Base-by-base conservation (phyloP, 2,113 vertebrate species). In the Zeus faber region DNA sequence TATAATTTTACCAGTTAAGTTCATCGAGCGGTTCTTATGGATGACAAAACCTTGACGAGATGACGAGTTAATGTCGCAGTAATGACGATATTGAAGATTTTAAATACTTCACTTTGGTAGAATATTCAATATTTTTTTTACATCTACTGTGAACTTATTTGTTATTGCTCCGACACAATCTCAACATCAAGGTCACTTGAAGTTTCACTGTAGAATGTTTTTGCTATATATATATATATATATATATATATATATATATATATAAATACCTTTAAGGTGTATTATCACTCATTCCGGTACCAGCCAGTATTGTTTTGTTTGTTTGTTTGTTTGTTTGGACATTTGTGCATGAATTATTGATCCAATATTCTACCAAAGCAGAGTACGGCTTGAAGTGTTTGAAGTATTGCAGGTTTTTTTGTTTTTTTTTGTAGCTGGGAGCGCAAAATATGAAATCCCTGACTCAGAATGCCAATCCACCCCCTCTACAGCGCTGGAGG, bases 391-490 rank as follows among this genome's bases (percentile, higher is more conserved):
- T 46, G 39, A 8, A 46, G 13, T 5, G 13, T 24, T n/a, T 11
- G 4, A 45, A 24, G 33, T 37, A n/a, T 26, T 29, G 20, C 13
- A 16, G 6, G 11, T 46, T 35, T 3, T 49, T 14, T n/a, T n/a
- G n/a, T n/a, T n/a, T n/a, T n/a, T n/a, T n/a, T n/a, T n/a, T n/a
- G n/a, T 40, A 46, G 43, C 58, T 46, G 48, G 54, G 35, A 37
- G 49, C 57, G 24, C 33, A 4, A 57, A 25, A 22, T 45, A 33
- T 48, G 5, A 37, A 37, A n/a, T 4, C 6, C 33, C 33, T 3
- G 33, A 35, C 33, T 16, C 33, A 37, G 37, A 58, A 69, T 31
- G 67, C 70, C 65, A 67, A 65, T 70, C 53, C 9, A 54, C 67
- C 57, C 70, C 63, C 27, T 29, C 44, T 21, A 37, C 49, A 37